These are phyloP conservation scores for Anorthoa munda DNA, from an alignment of 2,888 invertebrate species.

Conservation along the genomic window DNA sequence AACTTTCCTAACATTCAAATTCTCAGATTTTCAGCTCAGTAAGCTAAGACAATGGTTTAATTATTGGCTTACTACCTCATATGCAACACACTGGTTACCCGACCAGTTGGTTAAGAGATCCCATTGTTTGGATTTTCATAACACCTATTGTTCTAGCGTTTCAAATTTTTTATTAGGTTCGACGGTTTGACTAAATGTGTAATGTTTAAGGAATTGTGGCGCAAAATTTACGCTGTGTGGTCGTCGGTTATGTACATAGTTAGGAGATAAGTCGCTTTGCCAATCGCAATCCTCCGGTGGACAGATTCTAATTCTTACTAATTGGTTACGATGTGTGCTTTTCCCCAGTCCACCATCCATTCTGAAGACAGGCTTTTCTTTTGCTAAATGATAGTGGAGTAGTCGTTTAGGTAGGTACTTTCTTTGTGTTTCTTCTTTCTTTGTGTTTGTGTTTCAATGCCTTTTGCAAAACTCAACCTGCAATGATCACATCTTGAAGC, in stretches of 20 bases:
- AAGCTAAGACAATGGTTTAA: slow-evolving; percentile 56
- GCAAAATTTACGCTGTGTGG: slow-evolving; percentile 11
- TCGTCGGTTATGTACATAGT: neutral
- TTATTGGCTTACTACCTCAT: slow-evolving; percentile 46
- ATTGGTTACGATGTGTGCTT: neutral
- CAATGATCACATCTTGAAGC: neutral
- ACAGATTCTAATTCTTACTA: neutral
- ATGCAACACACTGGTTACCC: slow-evolving; percentile 51
- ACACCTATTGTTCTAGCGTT: slow-evolving; percentile 68
- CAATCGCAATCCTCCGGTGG: neutral
- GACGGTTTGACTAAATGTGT: slow-evolving; percentile 6
- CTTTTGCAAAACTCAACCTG: neutral
- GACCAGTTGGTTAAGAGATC: slow-evolving; percentile 64
- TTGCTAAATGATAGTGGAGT: neutral
- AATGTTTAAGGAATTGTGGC: slow-evolving; percentile 17
- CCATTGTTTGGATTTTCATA: slow-evolving; percentile 72
- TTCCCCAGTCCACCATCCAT: neutral
- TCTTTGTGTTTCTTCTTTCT: neutral
- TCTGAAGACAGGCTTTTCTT: neutral
- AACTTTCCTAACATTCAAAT: slow-evolving; percentile 12
- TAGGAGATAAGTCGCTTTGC: neutral
- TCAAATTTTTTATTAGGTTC: slow-evolving; percentile 55
- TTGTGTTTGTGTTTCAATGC: too few species aligned
- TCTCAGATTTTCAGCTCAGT: slow-evolving; percentile 37
- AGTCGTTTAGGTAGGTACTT: neutral